Base-by-base conservation (phyloP, 2,797 vertebrate species). In the Darevskia nairensis region DNA sequence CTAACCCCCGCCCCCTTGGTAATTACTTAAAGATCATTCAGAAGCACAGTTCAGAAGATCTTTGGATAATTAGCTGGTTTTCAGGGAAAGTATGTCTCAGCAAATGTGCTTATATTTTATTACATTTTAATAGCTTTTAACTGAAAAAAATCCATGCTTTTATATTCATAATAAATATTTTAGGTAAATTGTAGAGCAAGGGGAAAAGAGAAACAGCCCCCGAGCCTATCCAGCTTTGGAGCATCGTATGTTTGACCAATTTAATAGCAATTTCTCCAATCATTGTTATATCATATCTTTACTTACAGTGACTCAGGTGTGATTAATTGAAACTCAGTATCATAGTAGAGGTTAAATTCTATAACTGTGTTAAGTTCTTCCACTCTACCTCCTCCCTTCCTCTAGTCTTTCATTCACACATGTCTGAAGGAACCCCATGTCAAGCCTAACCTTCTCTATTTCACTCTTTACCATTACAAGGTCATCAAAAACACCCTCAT, bases 21-120 rank as follows among this genome's bases (percentile, higher is more conserved):
- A 90, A 80, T 80, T 84, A 66, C 78, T 80, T 27, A 84, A 83
- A 86, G 50, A 90, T 83, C 50, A 79, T 80, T 89, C 15, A 76
- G 41, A 85, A 74, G 64, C 79, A 84, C 44, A 64, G 77, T 90
- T 90, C 81, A 87, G 41, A 72, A 84, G 68, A 55, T 87, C 9
- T 88, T 91, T 85, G 17, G 75, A 64, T 91, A 89, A 89, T 89
- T 85, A 89, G 55, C 32, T 85, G 32, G 69, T 80, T 50, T 39
- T 75, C 59, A 85, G 41, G 27, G n/a, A 46, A 64, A 81, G 59
- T 80, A 75, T 29, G 59, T 39, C 69, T 85, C 77, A 75, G 83
- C 55, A 80, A 84, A 85, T 89, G 55, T 69, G 59, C 23, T 89
- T 75, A 35, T 50, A 72, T 66, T 85, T 85, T 85, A 27, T 75